These are phyloP conservation scores for Dinocampus coccinellae DNA, from an alignment of 2,888 invertebrate genomes.

Conservation along the genomic window DNA sequence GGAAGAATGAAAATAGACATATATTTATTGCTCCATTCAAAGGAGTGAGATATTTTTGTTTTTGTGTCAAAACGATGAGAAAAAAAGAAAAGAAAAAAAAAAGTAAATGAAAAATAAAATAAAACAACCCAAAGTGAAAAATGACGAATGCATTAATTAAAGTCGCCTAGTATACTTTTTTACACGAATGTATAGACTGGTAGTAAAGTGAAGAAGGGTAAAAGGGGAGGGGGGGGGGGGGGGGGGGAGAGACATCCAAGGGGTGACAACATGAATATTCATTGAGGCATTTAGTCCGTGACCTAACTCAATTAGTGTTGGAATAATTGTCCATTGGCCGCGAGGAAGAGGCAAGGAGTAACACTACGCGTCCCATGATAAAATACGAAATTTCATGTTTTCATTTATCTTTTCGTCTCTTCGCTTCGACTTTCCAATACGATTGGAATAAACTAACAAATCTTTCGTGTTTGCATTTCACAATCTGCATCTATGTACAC, in stretches of 20 bases:
- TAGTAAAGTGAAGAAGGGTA: neutral
- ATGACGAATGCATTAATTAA: slow-evolving; percentile 27
- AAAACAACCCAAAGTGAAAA: slow-evolving; percentile 29
- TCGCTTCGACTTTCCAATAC: neutral
- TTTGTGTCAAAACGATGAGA: neutral
- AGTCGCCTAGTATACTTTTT: slow-evolving; percentile 52
- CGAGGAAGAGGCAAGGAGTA: slow-evolving; percentile 43
- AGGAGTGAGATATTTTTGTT: neutral
- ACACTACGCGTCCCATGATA: slow-evolving; percentile 40
- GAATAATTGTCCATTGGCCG: slow-evolving; percentile 60
- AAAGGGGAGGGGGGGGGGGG: slow-evolving; percentile 16
- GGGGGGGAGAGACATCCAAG: slow-evolving; percentile 20
- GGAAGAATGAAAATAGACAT: slow-evolving; percentile 38
- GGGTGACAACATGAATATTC: slow-evolving; percentile 58
- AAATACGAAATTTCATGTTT: slow-evolving; percentile 48
- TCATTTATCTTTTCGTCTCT: neutral
- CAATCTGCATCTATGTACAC: neutral
- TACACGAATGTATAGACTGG: slow-evolving; percentile 17
- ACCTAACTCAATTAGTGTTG: slow-evolving; percentile 61
- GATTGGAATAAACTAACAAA: neutral
- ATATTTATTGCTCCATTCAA: neutral
- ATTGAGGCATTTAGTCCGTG: slow-evolving; percentile 58
- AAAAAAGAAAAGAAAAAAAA: slow-evolving; percentile 43
- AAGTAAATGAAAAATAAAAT: slow-evolving; percentile 38
- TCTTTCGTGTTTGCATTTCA: neutral